Evolutionary conservation across 2,888 invertebrate species (phyloP), one percentile per base, ranked within the genome.

Genomic region (Euphydryas editha): DNA sequence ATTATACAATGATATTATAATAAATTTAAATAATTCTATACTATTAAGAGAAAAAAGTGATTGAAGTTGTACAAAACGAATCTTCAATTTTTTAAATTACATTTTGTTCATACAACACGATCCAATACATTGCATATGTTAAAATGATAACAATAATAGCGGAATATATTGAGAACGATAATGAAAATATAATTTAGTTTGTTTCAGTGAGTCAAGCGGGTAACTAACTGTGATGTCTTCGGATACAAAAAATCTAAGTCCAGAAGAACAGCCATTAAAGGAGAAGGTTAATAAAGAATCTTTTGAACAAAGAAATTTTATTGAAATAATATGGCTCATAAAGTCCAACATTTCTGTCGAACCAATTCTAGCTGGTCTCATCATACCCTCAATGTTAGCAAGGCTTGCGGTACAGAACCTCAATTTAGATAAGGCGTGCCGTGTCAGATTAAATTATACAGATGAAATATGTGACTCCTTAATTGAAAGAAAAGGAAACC

Each of bases 311-410:
- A 94, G 93, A 90, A 90, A 85, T 8, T 86, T 94, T 68, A 78
- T 81, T 15, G 88, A 94, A 74, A 95, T 94, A 77, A 86, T 93
- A 79, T 82, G 85, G 63, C 92, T 93, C 72, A 76, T 95, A 51
- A 90, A 90, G 72, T 83, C 84, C 15, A 95, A 94, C 79, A 94
- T 95, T 70, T 95, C 95, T 2, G 95, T 96, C 0, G 96, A 96
- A 76, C 96, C 96, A 0, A 94, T 96, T 87, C 82, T 96, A 54
- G 95, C 95, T 0, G 95, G 95, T 56, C 93, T 95, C 74, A 94
- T 96, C 3, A 93, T 95, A 81, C 94, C 95, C 21, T 93, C 94
- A 42, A 94, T 94, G 76, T 76, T 94, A 36, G 95, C 96, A 1
- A 94, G 95, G 71, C 80, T 97, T 69, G 96, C 96, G 6, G 95